These are phyloP conservation scores for Lingula anatina DNA, from an alignment of 2,888 invertebrate genomes.

Conservation along the genomic window DNA sequence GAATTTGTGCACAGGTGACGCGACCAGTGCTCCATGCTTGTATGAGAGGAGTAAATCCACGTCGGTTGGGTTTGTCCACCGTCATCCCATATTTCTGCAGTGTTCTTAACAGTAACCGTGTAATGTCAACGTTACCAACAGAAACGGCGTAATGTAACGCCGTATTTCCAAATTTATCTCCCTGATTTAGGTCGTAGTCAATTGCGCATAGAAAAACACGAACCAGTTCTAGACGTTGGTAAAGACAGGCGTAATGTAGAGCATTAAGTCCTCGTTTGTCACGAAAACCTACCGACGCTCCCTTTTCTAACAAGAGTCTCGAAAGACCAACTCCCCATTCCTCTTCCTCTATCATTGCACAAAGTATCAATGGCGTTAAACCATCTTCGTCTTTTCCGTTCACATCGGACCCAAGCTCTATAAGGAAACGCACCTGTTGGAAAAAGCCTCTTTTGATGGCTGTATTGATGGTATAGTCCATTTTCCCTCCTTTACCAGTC, in stretches of 20 bases:
- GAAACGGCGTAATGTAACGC: slow-evolving; percentile 44
- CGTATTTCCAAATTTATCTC: slow-evolving; percentile 43
- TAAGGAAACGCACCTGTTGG: slow-evolving; percentile 41
- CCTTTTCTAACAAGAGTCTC: slow-evolving; percentile 42
- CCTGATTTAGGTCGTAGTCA: slow-evolving; percentile 41
- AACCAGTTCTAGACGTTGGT: slow-evolving; percentile 29
- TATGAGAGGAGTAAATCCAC: background rate
- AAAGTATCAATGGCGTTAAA: slow-evolving; percentile 41
- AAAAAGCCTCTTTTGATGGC: slow-evolving; percentile 38
- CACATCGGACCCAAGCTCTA: slow-evolving; percentile 31
- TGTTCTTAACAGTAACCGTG: slow-evolving; percentile 17
- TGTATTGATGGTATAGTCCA: too few species aligned
- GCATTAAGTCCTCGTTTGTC: slow-evolving; percentile 42
- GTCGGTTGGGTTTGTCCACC: background rate
- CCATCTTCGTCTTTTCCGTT: slow-evolving; percentile 31
- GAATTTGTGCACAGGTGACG: background rate
- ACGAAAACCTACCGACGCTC: slow-evolving; percentile 24
- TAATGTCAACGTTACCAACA: slow-evolving; percentile 26
- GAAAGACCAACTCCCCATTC: slow-evolving; percentile 44
- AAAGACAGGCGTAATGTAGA: slow-evolving; percentile 45
- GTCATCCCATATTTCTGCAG: background rate
- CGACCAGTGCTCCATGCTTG: background rate
- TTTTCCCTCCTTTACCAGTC: too few species aligned
- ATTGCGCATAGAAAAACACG: slow-evolving; percentile 35
- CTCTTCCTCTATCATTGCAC: slow-evolving; percentile 39